Base-by-base conservation (phyloP, 1,140 invertebrate genomes). In the Sarcophaga bullata region DNA sequence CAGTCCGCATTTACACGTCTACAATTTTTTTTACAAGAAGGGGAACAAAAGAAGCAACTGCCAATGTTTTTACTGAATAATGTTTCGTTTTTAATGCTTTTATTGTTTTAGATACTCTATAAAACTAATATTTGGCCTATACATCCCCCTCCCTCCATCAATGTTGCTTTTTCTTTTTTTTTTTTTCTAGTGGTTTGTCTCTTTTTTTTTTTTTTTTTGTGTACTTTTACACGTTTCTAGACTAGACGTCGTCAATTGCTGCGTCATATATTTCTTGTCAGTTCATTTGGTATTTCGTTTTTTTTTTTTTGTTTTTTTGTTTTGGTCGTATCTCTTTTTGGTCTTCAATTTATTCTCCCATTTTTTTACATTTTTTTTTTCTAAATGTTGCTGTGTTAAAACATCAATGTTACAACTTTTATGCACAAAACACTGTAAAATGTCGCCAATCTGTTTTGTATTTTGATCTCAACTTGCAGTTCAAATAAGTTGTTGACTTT, bases 241-340 rank as follows among this genome's bases (percentile, higher is more conserved):
- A 68, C 62, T 68, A 68, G 62, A 68, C 62, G 62, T 19, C 62
- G 62, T 68, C 62, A 68, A 25, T 68, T 17, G 17, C 62, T 68
- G 62, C 62, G n/a, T 68, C 62, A 68, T 68, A n/a, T 68, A 19
- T 68, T 68, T 68, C 19, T 68, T 68, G n/a, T 68, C 62, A 68
- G 17, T 68, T 68, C 25, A 37, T 37, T 37, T 37, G 25, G 25
- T 37, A 8, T 68, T 17, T 68, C 15, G 7, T 58, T 58, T 58
- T 58, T 58, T 58, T 58, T 13, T 58, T 58, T 58, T 17, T 17
- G 62, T 6, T 7, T 13, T 62, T n/a, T 62, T 2, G 7, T n/a
- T 62, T 62, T 62, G 15, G n/a, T 62, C 8, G 8, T 68, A 19
- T 19, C 54, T 58, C 54, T 37, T n/a, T n/a, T 37, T 37, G 25